Evolutionary conservation across 2,797 vertebrate genomes (phyloP), one percentile per base, ranked within the genome.

Genomic region (Paramormyrops hopkinsi): DNA sequence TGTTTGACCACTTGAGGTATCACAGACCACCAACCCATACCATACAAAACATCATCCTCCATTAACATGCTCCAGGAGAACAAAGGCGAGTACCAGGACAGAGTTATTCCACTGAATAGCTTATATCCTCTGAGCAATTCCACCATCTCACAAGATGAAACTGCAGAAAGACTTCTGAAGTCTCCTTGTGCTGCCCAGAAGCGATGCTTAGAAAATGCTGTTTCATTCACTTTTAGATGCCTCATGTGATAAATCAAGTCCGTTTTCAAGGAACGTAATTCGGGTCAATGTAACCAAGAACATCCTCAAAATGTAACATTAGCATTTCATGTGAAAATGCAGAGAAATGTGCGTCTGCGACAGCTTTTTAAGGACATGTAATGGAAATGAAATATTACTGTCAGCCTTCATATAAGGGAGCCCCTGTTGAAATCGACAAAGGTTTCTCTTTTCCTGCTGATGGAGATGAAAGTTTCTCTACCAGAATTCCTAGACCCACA

Each of bases 361-460:
- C 25, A 69, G 62, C 62, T 12, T 69, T 33, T 69, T 69, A 76
- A 76, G 73, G 33, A 37, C 33, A 76, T n/a, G 37, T 19, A 44
- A 76, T 44, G 73, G 73, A 90, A 92, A 91, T 91, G 91, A 69
- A 90, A 90, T 93, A 91, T 88, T 90, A 93, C 62, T 33, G 91
- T 93, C 90, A 91, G 88, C 90, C 90, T 44, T 0, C 89, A 87
- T 76, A 41, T 76, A 41, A 6, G 37, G 73, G 2, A 41, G 73
- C 6, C 37, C 14, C 37, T 41, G 69, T 6, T 41, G 69, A 12
- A 85, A 85, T 17, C 1, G 11, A 50, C 22, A 53, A 51, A 11
- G 44, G 48, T n/a, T 25, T 29, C 44, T 85, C n/a, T 22, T 53
- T 85, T 85, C 83, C 83, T 25, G 83, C 83, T 19, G 83, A 85